Evolutionary conservation across 2,888 invertebrate genomes (phyloP).

Genomic region (Acholoe squamosa): DNA sequence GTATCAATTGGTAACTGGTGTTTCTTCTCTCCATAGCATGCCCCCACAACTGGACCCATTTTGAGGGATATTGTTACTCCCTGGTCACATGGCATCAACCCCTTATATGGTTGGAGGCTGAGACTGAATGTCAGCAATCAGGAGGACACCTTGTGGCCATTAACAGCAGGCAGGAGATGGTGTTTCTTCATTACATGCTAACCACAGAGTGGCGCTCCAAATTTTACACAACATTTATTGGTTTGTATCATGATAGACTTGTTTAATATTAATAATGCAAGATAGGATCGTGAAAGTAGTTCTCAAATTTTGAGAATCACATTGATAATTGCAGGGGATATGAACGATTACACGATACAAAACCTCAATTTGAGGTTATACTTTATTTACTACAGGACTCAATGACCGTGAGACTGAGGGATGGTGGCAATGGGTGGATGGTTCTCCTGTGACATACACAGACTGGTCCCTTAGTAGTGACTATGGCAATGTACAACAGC

Average conservation of each 20-base stretch:
- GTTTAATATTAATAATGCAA: not conserved
- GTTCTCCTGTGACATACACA: constrained; percentile 49
- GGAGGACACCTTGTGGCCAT: constrained; percentile 79
- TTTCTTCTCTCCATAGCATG: not conserved
- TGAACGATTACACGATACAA: too few relatives aligned
- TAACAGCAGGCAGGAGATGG: constrained; percentile 76
- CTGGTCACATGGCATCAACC: not conserved
- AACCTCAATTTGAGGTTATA: too few relatives aligned
- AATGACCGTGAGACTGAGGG: constrained; percentile 45
- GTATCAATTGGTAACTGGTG: too few relatives aligned
- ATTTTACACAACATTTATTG: constrained; percentile 74
- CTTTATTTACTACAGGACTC: not conserved
- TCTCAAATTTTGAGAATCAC: too few relatives aligned
- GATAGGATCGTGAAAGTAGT: too few relatives aligned
- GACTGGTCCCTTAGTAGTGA: constrained; percentile 55
- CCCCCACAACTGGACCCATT: not conserved
- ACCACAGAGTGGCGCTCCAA: constrained; percentile 74
- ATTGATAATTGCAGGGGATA: too few relatives aligned
- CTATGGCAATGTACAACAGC: constrained; percentile 68
- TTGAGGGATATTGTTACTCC: constrained; percentile 22
- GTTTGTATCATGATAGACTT: constrained; percentile 65
- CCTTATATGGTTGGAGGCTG: constrained; percentile 58
- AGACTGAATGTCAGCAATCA: not conserved
- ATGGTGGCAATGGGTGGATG: constrained; percentile 45
- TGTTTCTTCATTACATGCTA: constrained; percentile 77